Evolutionary conservation across 2,888 invertebrate genomes (phyloP).

Genomic region (Hyles lineata): DNA sequence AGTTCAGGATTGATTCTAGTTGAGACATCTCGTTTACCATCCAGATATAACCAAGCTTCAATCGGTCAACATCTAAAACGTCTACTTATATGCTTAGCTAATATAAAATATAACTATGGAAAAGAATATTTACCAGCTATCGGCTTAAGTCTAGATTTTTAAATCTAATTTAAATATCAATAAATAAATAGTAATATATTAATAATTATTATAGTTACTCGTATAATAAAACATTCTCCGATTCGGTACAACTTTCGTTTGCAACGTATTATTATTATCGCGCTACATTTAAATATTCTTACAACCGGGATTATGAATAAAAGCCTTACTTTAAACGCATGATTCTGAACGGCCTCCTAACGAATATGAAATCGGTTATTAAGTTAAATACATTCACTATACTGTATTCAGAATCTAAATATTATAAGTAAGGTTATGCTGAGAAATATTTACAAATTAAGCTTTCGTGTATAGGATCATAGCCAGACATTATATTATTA

Average conservation of each 20-base stretch:
- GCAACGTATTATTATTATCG: neutral
- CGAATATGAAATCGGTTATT: neutral
- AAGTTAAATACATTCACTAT: conserved; percentile 1
- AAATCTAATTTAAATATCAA: conserved; percentile 73
- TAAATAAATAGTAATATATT: conserved; percentile 83
- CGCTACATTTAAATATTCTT: conserved; percentile 14
- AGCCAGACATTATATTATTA: conserved; percentile 12
- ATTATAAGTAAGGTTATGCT: conserved; percentile 11
- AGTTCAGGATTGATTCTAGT: too few species aligned
- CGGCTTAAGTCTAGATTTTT: conserved; percentile 53
- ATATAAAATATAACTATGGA: conserved; percentile 34
- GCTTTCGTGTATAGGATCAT: conserved; percentile 7
- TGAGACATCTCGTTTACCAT: neutral
- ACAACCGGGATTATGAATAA: conserved; percentile 13
- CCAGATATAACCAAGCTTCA: conserved; percentile 9
- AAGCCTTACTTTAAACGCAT: conserved; percentile 8
- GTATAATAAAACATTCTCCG: conserved; percentile 33
- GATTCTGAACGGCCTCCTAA: neutral
- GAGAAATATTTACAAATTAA: neutral
- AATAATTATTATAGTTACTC: conserved; percentile 49
- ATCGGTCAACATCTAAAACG: conserved; percentile 12
- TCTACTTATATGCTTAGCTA: conserved; percentile 4
- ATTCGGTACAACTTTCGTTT: conserved; percentile 37
- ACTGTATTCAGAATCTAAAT: conserved; percentile 2
- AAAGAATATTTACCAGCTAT: conserved; percentile 43